Evolutionary conservation across 2,888 invertebrate genomes (phyloP).

Genomic region (Mesoligia furuncula): DNA sequence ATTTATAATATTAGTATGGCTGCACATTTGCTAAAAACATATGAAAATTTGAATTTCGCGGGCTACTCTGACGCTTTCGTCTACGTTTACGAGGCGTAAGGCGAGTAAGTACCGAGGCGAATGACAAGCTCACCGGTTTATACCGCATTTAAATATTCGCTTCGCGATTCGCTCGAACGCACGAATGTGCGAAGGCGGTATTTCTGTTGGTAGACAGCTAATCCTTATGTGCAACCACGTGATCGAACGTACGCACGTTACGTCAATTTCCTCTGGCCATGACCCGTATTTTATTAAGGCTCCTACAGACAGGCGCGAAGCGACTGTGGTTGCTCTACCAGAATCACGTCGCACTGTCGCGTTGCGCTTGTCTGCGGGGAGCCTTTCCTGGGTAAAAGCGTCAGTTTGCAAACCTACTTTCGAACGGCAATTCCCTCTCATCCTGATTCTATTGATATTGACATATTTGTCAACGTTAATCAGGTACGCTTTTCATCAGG

Average conservation of each 20-base stretch:
- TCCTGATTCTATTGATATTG: constrained; percentile 34
- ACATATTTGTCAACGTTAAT: constrained; percentile 34
- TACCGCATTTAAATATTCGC: neutral
- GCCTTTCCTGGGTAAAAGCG: constrained; percentile 24
- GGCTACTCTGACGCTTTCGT: too few relatives aligned
- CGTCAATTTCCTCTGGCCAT: neutral
- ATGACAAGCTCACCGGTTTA: neutral
- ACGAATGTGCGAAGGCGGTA: neutral
- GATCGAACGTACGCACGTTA: neutral
- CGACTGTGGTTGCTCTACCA: neutral
- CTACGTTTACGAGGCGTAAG: neutral
- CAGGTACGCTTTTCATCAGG: constrained; percentile 30
- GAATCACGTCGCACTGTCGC: neutral
- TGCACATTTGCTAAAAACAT: neutral
- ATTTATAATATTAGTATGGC: too few relatives aligned
- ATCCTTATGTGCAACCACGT: neutral
- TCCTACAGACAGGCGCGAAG: neutral
- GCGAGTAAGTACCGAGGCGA: neutral
- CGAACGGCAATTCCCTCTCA: constrained; percentile 15
- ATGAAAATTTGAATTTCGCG: neutral
- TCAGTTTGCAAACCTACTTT: constrained; percentile 31
- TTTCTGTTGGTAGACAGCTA: neutral
- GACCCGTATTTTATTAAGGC: neutral
- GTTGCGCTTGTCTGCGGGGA: neutral
- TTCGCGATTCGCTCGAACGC: neutral